These are phyloP conservation scores for Lepus townsendii DNA, from an alignment of 2,797 vertebrate genomes.

Conservation along the genomic window DNA sequence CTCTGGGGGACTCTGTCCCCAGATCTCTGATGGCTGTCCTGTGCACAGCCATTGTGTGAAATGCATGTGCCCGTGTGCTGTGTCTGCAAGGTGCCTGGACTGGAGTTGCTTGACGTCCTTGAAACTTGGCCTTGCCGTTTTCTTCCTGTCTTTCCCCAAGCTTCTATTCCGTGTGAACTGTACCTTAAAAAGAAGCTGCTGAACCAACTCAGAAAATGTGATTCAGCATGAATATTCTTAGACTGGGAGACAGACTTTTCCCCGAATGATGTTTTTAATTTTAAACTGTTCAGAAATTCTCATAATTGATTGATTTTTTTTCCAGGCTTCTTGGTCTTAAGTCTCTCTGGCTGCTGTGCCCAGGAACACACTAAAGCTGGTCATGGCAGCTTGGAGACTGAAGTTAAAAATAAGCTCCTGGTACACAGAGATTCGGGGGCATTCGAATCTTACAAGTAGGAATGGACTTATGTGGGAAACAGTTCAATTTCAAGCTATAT, in stretches of 20 bases:
- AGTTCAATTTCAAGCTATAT: constrained; percentile 36
- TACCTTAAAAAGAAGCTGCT: constrained; percentile 69
- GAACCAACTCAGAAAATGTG: constrained; percentile 70
- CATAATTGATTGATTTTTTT: constrained; percentile 63
- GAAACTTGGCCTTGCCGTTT: constrained; percentile 61
- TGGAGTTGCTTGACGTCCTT: constrained; percentile 83
- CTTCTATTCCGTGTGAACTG: constrained; percentile 55
- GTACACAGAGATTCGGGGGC: not conserved
- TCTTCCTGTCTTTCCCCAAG: constrained; percentile 56
- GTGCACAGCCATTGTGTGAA: constrained; percentile 14
- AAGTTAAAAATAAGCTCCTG: constrained; percentile 50
- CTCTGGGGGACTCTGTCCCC: constrained; percentile 61
- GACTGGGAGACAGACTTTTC: constrained; percentile 66
- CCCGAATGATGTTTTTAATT: constrained; percentile 64
- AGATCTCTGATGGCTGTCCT: constrained; percentile 57
- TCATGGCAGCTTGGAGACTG: constrained; percentile 43
- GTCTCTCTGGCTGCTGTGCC: constrained; percentile 25
- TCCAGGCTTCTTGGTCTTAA: constrained; percentile 44
- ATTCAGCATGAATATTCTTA: constrained; percentile 65
- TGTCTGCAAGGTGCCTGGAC: constrained; percentile 80
- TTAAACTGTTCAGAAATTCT: constrained; percentile 76
- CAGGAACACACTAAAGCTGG: not conserved
- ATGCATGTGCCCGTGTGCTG: constrained; percentile 78
- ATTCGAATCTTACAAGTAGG: not conserved
- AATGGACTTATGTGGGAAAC: not conserved